These are phyloP conservation scores for Thereuonema tuberculata DNA, from an alignment of 1,140 invertebrate species.

Conservation along the genomic window DNA sequence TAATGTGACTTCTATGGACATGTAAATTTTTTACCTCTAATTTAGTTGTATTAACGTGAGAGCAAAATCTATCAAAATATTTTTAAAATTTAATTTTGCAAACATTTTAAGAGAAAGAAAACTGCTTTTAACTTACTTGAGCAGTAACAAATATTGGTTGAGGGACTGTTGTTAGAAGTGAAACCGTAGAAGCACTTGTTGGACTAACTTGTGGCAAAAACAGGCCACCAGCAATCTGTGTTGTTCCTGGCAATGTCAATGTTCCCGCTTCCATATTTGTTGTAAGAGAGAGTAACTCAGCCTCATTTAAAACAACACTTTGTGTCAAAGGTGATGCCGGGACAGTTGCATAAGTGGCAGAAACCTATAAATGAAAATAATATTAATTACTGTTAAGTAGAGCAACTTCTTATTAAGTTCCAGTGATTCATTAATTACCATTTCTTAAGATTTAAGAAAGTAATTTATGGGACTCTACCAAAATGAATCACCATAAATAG, in stretches of 20 bases:
- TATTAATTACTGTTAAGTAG: too few relatives aligned
- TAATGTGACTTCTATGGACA: too few relatives aligned
- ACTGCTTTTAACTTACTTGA: background rate
- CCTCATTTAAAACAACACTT: constrained; percentile 7
- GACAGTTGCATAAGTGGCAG: background rate
- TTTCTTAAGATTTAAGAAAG: too few relatives aligned
- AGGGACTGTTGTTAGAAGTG: background rate
- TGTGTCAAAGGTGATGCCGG: background rate
- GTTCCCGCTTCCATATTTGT: constrained; percentile 3
- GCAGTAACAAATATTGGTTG: background rate
- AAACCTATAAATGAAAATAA: too few relatives aligned
- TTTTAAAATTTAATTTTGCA: background rate
- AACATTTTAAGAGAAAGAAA: background rate
- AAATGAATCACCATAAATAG: too few relatives aligned
- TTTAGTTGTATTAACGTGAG: too few relatives aligned
- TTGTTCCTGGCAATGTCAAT: background rate
- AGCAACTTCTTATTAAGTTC: too few relatives aligned
- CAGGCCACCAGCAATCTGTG: background rate
- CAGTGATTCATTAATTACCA: too few relatives aligned
- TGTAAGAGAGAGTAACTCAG: constrained; percentile 9
- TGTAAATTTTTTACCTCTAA: too few relatives aligned
- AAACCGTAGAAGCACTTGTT: background rate
- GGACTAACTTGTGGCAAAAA: constrained; percentile 3
- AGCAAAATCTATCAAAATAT: too few relatives aligned
- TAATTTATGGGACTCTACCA: too few relatives aligned